Conservation (phyloP, 2,888 invertebrate genomes). For the Icerya purchasi region DNA sequence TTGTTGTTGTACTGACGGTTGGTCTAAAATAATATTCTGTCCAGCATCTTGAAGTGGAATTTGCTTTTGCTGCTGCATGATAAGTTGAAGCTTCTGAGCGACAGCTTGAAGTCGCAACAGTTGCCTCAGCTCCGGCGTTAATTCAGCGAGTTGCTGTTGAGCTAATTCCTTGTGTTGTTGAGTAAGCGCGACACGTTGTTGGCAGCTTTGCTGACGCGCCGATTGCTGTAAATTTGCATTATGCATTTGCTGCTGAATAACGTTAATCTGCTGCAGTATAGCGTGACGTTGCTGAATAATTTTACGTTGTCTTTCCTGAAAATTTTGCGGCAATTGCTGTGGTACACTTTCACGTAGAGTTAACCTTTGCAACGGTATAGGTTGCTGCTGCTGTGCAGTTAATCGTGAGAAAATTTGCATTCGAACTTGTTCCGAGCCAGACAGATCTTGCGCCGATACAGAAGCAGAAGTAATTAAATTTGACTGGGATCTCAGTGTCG, state of each 20-base stretch:
- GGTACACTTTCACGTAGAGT: too few species aligned
- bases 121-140: slow-evolving; percentile 14
- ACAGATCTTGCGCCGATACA: slow-evolving; percentile 6
- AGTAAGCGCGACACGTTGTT: slow-evolving; percentile 17
- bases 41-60: slow-evolving; percentile 16
- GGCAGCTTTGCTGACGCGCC: slow-evolving; percentile 24
- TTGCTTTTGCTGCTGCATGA: slow-evolving; percentile 15
- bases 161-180: slow-evolving; percentile 13
- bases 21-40: slow-evolving; percentile 14
- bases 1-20: slow-evolving; percentile 11
- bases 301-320: slow-evolving; percentile 13
- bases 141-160: slow-evolving; percentile 12
- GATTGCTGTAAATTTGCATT: slow-evolving; percentile 23
- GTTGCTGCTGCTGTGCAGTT: slow-evolving; percentile 18
- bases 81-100: slow-evolving; percentile 12
- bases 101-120: slow-evolving; percentile 9
- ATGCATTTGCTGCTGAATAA: slow-evolving; percentile 17
- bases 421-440: slow-evolving; percentile 4
- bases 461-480: slow-evolving; percentile 9
- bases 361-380: slow-evolving; percentile 22
- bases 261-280: slow-evolving; percentile 21
- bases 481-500: too few species aligned
- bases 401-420: slow-evolving; percentile 13
- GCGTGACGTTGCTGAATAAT: slow-evolving; percentile 16
- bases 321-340: slow-evolving; percentile 17